phyloP scores from a whole-genome alignment of 2,888 invertebrate species.

The Perithous albicinctus region DNA sequence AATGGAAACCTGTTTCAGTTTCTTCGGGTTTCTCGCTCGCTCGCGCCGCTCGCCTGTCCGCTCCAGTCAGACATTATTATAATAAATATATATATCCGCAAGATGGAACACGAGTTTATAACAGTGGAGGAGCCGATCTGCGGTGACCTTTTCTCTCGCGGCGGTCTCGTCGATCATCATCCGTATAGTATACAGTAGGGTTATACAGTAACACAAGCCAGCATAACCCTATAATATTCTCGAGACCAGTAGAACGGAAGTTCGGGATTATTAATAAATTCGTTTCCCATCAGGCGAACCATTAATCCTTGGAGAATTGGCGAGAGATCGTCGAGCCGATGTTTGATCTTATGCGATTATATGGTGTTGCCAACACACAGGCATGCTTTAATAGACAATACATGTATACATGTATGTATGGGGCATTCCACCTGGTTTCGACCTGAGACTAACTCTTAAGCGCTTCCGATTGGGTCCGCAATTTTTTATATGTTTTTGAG shows the following conservation, averaged over 20 bases:
- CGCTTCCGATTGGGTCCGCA: too few relatives aligned
- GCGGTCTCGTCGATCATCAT: conserved; percentile 27
- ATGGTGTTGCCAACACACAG: conserved; percentile 23
- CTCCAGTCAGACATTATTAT: conserved; percentile 58
- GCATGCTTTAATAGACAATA: not conserved
- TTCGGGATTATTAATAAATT: conserved; percentile 69
- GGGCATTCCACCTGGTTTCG: too few relatives aligned
- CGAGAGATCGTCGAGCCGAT: conserved; percentile 37
- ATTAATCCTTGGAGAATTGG: conserved; percentile 63
- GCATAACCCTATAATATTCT: conserved; percentile 41
- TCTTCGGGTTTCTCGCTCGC: conserved; percentile 31
- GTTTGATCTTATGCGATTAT: conserved; percentile 47
- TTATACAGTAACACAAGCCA: too few relatives aligned
- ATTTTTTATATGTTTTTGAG: too few relatives aligned
- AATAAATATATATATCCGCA: conserved; percentile 57
- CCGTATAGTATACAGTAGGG: not conserved
- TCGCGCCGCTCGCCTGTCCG: conserved; percentile 18
- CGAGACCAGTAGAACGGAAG: conserved; percentile 64
- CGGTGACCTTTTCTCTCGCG: conserved; percentile 52
- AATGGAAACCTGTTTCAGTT: conserved; percentile 67
- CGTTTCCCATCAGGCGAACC: conserved; percentile 66
- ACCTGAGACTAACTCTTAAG: too few relatives aligned
- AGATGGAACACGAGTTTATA: conserved; percentile 51
- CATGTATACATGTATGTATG: conserved; percentile 2
- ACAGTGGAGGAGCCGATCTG: conserved; percentile 22